A percentile compares a stretch with the other conserved stretches of the same genome.
Evolutionary conservation across 2,888 invertebrate species (phyloP).

Genomic region (Suillia variegata): DNA sequence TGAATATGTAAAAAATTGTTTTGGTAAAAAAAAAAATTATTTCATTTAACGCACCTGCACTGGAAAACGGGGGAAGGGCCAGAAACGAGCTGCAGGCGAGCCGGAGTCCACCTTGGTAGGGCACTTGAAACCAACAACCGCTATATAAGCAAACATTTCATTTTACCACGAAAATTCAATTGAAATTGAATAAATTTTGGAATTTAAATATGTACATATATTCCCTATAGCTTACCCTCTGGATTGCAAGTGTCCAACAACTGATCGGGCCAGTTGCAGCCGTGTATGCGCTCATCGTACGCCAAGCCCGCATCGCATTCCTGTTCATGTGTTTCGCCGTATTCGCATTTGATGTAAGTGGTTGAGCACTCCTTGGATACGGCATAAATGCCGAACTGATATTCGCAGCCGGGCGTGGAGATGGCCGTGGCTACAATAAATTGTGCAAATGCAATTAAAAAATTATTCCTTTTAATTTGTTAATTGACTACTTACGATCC

Average conservation of each 20-base stretch:
- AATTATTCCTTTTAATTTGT: neutral
- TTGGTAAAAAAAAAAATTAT: too few relatives aligned
- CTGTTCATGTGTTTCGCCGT: constrained; percentile 78
- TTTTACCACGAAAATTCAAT: constrained; percentile 3
- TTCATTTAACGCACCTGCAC: too few relatives aligned
- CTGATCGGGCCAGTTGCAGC: constrained; percentile 94
- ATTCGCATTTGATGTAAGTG: constrained; percentile 83
- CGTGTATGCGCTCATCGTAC: constrained; percentile 85
- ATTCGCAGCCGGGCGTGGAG: constrained; percentile 83
- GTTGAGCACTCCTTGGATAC: constrained; percentile 81
- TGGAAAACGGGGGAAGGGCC: constrained; percentile 90
- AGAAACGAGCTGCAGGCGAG: constrained; percentile 84
- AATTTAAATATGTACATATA: constrained; percentile 8
- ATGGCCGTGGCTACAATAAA: constrained; percentile 74
- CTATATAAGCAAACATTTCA: constrained; percentile 63
- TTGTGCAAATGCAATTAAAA: neutral
- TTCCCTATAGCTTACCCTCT: constrained; percentile 68
- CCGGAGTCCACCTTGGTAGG: constrained; percentile 82
- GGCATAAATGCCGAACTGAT: constrained; percentile 87
- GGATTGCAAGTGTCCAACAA: constrained; percentile 86
- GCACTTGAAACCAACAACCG: constrained; percentile 90
- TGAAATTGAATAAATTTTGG: constrained; percentile 12
- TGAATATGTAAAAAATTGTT: too few relatives aligned
- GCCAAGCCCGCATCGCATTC: constrained; percentile 87
- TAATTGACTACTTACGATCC: constrained; percentile 69